Percentiles rank a stretch among this genome's conserved stretches.
These are phyloP conservation scores for Plecturocebus donacophilus DNA, from an alignment of 2,113 vertebrate species.

Conservation along the genomic window DNA sequence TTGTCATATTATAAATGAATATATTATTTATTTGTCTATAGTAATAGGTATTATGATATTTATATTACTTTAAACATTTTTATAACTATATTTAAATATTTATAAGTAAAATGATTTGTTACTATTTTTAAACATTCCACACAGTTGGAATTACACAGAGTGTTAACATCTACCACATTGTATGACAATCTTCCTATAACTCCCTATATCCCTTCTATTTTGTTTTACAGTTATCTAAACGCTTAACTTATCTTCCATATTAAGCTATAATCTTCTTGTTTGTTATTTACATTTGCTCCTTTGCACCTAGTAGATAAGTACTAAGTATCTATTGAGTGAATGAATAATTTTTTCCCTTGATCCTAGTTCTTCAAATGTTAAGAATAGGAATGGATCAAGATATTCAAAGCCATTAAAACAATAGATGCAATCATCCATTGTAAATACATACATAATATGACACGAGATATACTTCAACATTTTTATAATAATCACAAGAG, in stretches of 20 bases:
- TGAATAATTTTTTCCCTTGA: not conserved
- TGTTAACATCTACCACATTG: not conserved
- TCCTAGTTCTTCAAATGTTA: not conserved
- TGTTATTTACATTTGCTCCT: not conserved
- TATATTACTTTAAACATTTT: no score
- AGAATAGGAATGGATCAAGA: not conserved
- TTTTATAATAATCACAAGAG: not conserved
- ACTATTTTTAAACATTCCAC: not conserved
- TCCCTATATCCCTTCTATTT: not conserved
- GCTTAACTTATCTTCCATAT: not conserved
- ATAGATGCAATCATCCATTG: not conserved
- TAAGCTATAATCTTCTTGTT: not conserved
- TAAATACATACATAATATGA: constrained; percentile 1
- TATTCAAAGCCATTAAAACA: not conserved
- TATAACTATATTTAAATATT: not conserved
- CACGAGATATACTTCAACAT: not conserved
- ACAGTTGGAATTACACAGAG: not conserved
- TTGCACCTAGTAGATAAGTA: not conserved
- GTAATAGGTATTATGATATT: no score
- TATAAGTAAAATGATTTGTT: not conserved
- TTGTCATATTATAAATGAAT: not conserved
- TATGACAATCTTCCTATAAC: not conserved
- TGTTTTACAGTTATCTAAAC: not conserved
- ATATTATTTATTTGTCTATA: no score
- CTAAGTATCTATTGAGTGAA: not conserved